phyloP scores from a whole-genome alignment of 2,888 invertebrate genomes.

The Hirtodrosophila histrioides region DNA sequence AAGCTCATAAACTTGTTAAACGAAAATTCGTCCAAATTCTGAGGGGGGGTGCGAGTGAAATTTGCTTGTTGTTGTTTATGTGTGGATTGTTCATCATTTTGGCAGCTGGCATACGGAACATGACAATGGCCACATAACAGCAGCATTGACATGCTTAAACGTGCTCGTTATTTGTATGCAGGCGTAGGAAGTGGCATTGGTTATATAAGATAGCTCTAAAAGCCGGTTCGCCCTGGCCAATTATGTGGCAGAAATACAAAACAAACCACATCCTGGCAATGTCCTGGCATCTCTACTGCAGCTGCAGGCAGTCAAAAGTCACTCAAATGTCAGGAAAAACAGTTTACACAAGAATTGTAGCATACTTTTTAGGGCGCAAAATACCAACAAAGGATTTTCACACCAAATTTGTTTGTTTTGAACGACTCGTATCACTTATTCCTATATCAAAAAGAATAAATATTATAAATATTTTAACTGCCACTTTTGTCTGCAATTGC shows the following conservation, averaged over 20 bases:
- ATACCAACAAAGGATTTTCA: no score
- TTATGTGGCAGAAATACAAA: slow-evolving; percentile 20
- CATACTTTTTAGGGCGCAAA: slow-evolving; percentile 27
- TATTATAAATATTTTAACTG: slow-evolving; percentile 18
- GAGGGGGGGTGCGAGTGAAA: slow-evolving; percentile 27
- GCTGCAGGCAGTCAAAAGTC: slow-evolving; percentile 27
- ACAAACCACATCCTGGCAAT: slow-evolving; percentile 10
- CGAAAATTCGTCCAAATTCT: slow-evolving; percentile 46
- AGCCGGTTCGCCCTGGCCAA: slow-evolving; percentile 25
- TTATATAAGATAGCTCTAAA: slow-evolving; percentile 10
- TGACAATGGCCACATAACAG: slow-evolving; percentile 36
- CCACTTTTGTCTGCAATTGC: slow-evolving; percentile 23
- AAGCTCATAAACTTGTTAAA: slow-evolving; percentile 70
- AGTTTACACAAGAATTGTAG: slow-evolving; percentile 14
- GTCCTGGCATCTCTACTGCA: slow-evolving; percentile 2
- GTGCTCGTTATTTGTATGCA: slow-evolving; percentile 41
- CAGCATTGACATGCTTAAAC: slow-evolving; percentile 63
- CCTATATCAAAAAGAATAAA: no score
- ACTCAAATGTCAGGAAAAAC: slow-evolving; percentile 8
- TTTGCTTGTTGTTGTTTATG: slow-evolving; percentile 31
- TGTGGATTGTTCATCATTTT: slow-evolving; percentile 62
- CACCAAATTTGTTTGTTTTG: no score
- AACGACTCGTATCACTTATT: no score
- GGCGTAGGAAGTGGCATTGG: slow-evolving; percentile 21
- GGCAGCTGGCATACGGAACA: slow-evolving; percentile 35